Conservation (phyloP, 2,888 invertebrate genomes). For the Saturnia japonica region DNA sequence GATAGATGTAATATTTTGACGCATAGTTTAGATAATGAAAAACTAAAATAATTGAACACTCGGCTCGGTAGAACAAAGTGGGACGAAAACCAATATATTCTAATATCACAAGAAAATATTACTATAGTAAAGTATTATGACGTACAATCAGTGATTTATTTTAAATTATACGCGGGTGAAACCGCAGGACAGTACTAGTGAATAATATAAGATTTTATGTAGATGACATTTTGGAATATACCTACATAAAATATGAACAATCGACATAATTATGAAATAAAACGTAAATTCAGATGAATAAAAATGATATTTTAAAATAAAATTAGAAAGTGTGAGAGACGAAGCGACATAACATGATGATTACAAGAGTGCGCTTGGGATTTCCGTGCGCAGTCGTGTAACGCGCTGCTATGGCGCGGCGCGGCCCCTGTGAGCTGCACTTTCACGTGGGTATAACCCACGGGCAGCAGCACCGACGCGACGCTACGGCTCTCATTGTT, state of each 20-base stretch:
- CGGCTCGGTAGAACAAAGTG: too few relatives aligned
- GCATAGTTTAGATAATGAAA: too few relatives aligned
- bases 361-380: slow-evolving; percentile 48
- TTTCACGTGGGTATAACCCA: slow-evolving; percentile 54
- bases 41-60: too few relatives aligned
- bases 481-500: slow-evolving; percentile 34
- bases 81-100: too few relatives aligned
- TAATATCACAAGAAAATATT: too few relatives aligned
- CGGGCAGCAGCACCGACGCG: slow-evolving; percentile 29
- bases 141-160: too few relatives aligned
- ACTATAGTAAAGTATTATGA: too few relatives aligned
- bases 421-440: slow-evolving; percentile 42
- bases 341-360: slow-evolving; percentile 44
- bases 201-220: too few relatives aligned
- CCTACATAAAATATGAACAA: not conserved
- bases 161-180: too few relatives aligned
- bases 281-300: not conserved
- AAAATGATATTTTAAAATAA: slow-evolving; percentile 27
- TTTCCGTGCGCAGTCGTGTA: slow-evolving; percentile 51
- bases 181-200: too few relatives aligned
- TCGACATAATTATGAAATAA: not conserved
- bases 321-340: slow-evolving; percentile 48
- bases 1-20: too few relatives aligned
- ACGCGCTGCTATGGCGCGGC: too few relatives aligned
- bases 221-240: not conserved